Conservation (phyloP, 2,113 vertebrate species). For the Origma solitaria region DNA sequence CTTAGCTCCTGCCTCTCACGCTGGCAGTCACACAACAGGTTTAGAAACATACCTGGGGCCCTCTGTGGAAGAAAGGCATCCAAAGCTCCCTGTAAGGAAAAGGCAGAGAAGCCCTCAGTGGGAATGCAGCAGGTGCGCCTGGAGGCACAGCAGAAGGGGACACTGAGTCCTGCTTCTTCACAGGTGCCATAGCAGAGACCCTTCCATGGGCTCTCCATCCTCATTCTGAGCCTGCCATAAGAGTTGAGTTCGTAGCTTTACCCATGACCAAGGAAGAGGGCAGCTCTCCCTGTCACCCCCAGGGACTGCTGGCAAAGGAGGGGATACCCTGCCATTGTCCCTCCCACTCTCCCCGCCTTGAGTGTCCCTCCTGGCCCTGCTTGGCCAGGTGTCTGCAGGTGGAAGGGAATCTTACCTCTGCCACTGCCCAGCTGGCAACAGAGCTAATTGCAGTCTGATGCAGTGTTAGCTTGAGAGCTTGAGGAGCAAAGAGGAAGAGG, state of each 20-base stretch:
- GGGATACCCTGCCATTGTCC: rapidly evolving
- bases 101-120: neutral
- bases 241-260: neutral
- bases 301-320: neutral
- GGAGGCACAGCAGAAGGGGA: neutral
- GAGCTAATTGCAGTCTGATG: neutral
- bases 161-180: rapidly evolving
- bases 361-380: neutral
- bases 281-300: neutral
- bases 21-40: rapidly evolving
- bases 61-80: neutral
- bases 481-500: neutral
- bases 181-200: rapidly evolving
- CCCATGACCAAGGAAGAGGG: neutral
- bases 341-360: neutral
- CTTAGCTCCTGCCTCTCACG: neutral
- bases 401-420: neutral
- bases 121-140: neutral
- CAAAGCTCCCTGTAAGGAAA: neutral
- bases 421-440: neutral
- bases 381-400: too few relatives aligned
- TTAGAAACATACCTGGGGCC: neutral
- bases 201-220: neutral
- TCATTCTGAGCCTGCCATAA: neutral
- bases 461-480: neutral